phyloP scores from a whole-genome alignment of 2,797 vertebrate genomes.

The Austrolebias charrua region DNA sequence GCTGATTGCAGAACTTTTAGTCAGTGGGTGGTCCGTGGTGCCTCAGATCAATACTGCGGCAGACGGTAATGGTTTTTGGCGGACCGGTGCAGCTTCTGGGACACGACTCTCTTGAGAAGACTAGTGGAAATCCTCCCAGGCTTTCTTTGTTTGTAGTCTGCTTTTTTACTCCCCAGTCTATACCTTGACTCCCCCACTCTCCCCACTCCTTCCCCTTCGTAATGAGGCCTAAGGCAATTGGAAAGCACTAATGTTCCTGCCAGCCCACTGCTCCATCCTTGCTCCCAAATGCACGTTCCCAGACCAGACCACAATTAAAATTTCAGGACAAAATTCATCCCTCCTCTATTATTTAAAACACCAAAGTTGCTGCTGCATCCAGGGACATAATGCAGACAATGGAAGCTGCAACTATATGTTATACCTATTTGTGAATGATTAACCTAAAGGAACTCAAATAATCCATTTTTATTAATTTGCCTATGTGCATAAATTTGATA shows the following conservation, averaged over 20 bases:
- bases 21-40: conserved; percentile 30
- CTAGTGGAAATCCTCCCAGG: conserved; percentile 31
- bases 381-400: conserved; percentile 56
- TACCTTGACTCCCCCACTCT: not conserved
- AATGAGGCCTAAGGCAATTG: conserved; percentile 61
- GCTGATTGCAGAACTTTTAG: conserved; percentile 54
- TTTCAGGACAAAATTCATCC: conserved; percentile 75
- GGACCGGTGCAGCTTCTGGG: conserved; percentile 3
- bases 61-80: conserved; percentile 25
- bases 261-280: conserved; percentile 30
- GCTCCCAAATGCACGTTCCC: conserved; percentile 74
- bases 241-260: conserved; percentile 70
- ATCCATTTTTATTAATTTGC: not conserved
- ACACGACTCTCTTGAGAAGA: conserved; percentile 36
- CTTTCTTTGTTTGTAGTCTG: conserved; percentile 30
- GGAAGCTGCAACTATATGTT: conserved; percentile 35
- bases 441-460: not conserved
- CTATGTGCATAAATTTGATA: conserved; percentile 8
- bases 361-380: conserved; percentile 53
- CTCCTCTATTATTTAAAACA: conserved; percentile 78
- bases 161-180: conserved; percentile 8
- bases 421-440: not conserved
- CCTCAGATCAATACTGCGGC: conserved; percentile 45
- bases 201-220: conserved; percentile 18
- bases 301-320: conserved; percentile 80